phyloP scores from a whole-genome alignment of 2,113 vertebrate genomes.

The Camelus dromedarius region DNA sequence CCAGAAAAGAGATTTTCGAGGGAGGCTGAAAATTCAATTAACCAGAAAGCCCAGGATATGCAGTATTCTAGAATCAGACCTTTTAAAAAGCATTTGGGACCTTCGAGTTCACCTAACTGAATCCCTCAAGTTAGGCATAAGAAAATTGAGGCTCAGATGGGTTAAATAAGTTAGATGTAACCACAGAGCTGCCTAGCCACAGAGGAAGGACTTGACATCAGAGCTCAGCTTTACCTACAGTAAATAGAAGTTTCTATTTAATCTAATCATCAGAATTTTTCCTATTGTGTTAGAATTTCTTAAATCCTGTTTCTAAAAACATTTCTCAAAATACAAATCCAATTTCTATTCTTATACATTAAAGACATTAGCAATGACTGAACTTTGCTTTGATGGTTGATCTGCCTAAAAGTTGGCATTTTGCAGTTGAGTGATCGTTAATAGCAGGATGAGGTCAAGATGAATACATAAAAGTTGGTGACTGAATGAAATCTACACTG shows the following conservation, averaged over 20 bases:
- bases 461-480: neutral
- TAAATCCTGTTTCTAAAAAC: slow-evolving; percentile 10
- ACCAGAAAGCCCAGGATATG: neutral
- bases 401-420: slow-evolving; percentile 13
- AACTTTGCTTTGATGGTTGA: neutral
- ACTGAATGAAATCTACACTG: neutral
- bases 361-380: neutral
- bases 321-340: slow-evolving; percentile 2
- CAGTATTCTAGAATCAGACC: neutral
- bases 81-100: neutral
- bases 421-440: neutral
- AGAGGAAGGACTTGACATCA: neutral
- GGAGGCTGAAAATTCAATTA: neutral
- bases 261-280: neutral
- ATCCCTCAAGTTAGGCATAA: neutral
- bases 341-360: neutral
- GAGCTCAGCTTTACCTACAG: neutral
- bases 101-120: neutral
- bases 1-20: neutral
- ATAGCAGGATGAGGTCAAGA: neutral
- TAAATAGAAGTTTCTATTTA: neutral
- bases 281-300: neutral
- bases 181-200: neutral
- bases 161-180: neutral
- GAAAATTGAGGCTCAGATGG: neutral